A percentile compares a stretch with the other conserved stretches of the same genome.
Evolutionary conservation across 2,113 vertebrate genomes (phyloP).

Genomic region (Saguinus midas): DNA sequence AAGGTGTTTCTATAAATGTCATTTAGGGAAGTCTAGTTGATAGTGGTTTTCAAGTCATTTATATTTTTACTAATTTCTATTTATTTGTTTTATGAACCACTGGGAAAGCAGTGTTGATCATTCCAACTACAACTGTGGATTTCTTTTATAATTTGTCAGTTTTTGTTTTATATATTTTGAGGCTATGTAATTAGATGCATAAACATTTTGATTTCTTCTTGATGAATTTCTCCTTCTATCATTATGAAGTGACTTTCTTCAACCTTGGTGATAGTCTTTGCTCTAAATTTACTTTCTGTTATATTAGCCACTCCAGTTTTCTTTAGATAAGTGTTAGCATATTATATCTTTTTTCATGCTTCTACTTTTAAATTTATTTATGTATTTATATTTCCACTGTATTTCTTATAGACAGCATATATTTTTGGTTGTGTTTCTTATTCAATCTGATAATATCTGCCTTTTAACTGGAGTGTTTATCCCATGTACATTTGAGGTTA

Average conservation of each 20-base stretch:
- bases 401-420: neutral
- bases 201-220: conserved; percentile 2
- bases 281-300: neutral
- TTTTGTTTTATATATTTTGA: neutral
- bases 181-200: neutral
- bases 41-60: neutral
- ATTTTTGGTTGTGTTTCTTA: neutral
- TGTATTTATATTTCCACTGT: neutral
- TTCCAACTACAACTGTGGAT: neutral
- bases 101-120: neutral
- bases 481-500: neutral
- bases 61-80: neutral
- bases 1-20: neutral
- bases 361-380: neutral
- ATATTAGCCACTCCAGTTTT: neutral
- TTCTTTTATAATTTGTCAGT: neutral
- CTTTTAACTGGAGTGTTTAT: conserved; percentile 19
- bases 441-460: neutral
- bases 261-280: neutral
- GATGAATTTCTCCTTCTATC: neutral
- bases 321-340: neutral
- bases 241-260: neutral
- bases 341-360: neutral
- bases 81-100: neutral
- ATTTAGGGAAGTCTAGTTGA: neutral